Base-by-base conservation (phyloP, 2,797 vertebrate genomes). In the Macroramphosus scolopax region DNA sequence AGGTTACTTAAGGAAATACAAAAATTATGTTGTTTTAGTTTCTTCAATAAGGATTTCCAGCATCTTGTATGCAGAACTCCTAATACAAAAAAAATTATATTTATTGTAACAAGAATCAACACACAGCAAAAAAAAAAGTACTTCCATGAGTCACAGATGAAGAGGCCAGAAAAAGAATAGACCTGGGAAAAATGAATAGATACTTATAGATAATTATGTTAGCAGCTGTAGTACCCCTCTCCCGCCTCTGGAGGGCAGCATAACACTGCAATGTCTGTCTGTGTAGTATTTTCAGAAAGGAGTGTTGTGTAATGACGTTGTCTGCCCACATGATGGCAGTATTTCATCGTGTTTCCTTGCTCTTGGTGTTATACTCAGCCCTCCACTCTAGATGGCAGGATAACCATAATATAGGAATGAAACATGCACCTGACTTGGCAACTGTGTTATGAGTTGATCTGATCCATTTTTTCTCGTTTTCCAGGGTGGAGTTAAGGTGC, bases 401-500 rank as follows among this genome's bases (percentile, higher is more conserved):
- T 41, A 63, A 37, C 25, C 49, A 31, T 43, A 64, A 22, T 25
- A 38, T 11, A 40, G 4, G 4, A 28, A 32, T 37, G 5, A 3
- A 6, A 5, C 10, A 6, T 8, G 2, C 17, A 26, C n/a, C 9
- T 42, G 25, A 29, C 28, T 17, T 46, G 13, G 11, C 35, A 42
- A 25, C 35, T 55, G 22, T 52, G 10, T 32, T 32, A 1, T 41
- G 22, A 42, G 11, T 51, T 55, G 40, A 14, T 44, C 48, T 51
- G 7, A 39, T 35, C 33, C 8, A 18, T 25, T 12, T 51, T n/a
- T n/a, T n/a, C 8, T 47, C 33, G 45, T 42, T 70, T 84, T 63
- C 24, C 75, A 99, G 97, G 97, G 97, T 67, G 97, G 97, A 50
- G 96, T 99, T 56, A 99, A 99, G 87, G 95, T 99, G 72, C 91